phyloP scores from a whole-genome alignment of 1,140 invertebrate species.

The Formica selysi region DNA sequence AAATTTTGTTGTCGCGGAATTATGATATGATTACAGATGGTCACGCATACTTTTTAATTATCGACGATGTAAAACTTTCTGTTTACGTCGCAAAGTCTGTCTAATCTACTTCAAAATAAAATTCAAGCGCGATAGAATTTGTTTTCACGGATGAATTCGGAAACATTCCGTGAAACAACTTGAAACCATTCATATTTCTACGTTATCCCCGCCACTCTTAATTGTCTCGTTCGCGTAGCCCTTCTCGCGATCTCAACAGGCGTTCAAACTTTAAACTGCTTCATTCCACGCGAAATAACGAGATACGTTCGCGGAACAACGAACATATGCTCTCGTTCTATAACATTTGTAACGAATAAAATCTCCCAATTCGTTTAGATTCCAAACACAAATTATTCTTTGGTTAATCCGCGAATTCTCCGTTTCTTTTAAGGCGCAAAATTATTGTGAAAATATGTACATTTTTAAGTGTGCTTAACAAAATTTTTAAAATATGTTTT shows the following conservation, averaged over 20 bases:
- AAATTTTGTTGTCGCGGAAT: neutral
- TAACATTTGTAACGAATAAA: conserved; percentile 52
- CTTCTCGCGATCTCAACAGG: conserved; percentile 49
- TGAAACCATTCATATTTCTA: conserved; percentile 50
- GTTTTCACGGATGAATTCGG: conserved; percentile 37
- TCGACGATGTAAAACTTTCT: neutral
- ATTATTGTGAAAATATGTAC: neutral
- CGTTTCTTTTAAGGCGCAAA: neutral
- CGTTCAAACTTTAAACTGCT: conserved; percentile 64
- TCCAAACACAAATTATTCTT: conserved; percentile 5
- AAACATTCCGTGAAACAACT: conserved; percentile 27
- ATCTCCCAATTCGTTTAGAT: conserved; percentile 57
- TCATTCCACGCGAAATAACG: conserved; percentile 65
- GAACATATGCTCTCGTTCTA: conserved; percentile 37
- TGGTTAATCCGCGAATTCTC: conserved; percentile 40
- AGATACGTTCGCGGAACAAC: conserved; percentile 63
- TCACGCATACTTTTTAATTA: neutral
- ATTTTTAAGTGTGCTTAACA: neutral
- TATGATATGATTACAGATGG: neutral
- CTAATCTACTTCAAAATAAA: neutral
- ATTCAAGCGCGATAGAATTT: neutral
- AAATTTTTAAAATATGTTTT: neutral
- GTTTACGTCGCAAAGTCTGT: neutral
- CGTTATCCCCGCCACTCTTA: conserved; percentile 50
- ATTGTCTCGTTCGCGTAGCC: conserved; percentile 54